phyloP scores from a whole-genome alignment of 2,113 vertebrate genomes.

The Ophiodon elongatus region DNA sequence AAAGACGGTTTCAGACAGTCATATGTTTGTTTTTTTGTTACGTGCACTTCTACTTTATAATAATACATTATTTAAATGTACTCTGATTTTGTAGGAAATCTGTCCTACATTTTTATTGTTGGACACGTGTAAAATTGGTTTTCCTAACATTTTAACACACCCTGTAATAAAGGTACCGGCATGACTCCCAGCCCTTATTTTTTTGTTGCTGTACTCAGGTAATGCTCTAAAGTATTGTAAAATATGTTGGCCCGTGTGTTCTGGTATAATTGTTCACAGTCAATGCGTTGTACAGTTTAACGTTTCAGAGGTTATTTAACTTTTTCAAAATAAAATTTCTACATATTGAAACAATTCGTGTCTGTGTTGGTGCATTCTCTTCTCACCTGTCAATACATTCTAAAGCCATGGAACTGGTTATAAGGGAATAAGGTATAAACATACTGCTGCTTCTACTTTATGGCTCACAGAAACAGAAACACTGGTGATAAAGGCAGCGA shows the following conservation, averaged over 20 bases:
- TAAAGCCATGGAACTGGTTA: background rate
- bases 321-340: slow-evolving; percentile 72
- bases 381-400: background rate
- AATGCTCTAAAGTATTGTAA: slow-evolving; percentile 36
- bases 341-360: background rate
- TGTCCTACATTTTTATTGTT: slow-evolving; percentile 5
- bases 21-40: slow-evolving; percentile 21
- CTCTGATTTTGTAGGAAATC: slow-evolving; percentile 5
- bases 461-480: background rate
- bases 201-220: slow-evolving; percentile 31
- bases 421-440: background rate
- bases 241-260: slow-evolving; percentile 22
- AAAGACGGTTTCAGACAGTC: background rate
- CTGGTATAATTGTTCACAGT: slow-evolving; percentile 11
- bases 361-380: background rate
- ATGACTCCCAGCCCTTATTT: background rate
- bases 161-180: slow-evolving; percentile 10
- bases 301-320: slow-evolving; percentile 59
- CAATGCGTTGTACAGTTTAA: slow-evolving; percentile 64
- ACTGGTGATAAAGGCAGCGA: background rate
- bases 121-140: background rate
- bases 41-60: slow-evolving; percentile 33
- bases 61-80: background rate
- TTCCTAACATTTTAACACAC: slow-evolving; percentile 11
- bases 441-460: background rate